Base-by-base conservation (phyloP, 2,797 vertebrate species). In the Yasuhikotakia modesta region DNA sequence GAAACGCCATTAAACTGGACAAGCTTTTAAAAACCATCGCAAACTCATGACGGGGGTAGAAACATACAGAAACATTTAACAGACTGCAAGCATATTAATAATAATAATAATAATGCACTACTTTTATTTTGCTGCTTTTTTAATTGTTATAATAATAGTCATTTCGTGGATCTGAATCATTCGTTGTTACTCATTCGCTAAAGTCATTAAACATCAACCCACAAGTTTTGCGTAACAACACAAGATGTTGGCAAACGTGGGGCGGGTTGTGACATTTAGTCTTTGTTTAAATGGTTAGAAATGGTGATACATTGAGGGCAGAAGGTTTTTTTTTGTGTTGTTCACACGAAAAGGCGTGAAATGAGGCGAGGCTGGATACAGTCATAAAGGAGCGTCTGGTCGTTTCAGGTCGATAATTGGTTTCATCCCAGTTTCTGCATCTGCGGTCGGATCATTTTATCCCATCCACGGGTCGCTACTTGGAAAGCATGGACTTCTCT, bases 401-500 rank as follows among this genome's bases (percentile, higher is more conserved):
- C 16, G 0, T 52, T 67, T 12, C 35, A 76, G 79, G 53, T 11
- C 45, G 12, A 5, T 76, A 27, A 66, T 39, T 64, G 17, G 45
- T 72, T 60, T 73, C 22, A 19, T n/a, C n/a, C n/a, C n/a, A n/a
- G n/a, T n/a, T n/a, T n/a, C n/a, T n/a, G n/a, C n/a, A n/a, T n/a
- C n/a, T n/a, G n/a, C n/a, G n/a, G n/a, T n/a, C n/a, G n/a, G n/a
- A 35, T 70, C 4, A 5, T 5, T 35, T 10, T 8, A 39, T 39
- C 1, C 35, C 35, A 39, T 39, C 6, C 35, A 57, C 10, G 27
- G 58, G 58, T 61, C 27, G 32, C 17, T 92, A 57, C 43, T 93
- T 93, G 27, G 2, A 27, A 57, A 91, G 93, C 68, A 86, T 92
- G 85, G 91, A 96, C 81, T 96, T 95, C 76, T 87, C 92, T 0